Conservation (phyloP, 2,797 vertebrate genomes). For the Limnodromus scolopaceus region DNA sequence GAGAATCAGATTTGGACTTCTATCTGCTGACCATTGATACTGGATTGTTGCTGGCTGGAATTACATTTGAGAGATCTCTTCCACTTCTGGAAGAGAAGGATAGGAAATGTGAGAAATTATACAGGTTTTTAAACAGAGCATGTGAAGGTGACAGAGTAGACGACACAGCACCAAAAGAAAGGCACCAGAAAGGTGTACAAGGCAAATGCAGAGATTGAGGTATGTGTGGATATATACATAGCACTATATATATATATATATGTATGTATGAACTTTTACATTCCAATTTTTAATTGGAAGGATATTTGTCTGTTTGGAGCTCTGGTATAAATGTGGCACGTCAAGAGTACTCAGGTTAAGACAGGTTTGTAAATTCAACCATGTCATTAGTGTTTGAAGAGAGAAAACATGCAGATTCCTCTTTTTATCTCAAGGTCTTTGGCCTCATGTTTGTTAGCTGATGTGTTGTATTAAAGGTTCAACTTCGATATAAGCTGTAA, state of each 20-base stretch:
- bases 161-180: neutral
- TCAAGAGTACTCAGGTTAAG: neutral
- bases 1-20: neutral
- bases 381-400: neutral
- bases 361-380: neutral
- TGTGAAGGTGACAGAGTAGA: neutral
- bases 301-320: neutral
- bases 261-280: neutral
- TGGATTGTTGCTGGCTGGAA: neutral
- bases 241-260: neutral
- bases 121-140: neutral
- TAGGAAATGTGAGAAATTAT: neutral
- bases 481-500: neutral
- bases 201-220: neutral
- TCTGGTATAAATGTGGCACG: neutral
- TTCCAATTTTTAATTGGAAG: accelerated
- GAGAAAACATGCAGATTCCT: neutral
- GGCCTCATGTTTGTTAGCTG: neutral
- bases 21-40: neutral
- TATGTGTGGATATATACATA: neutral
- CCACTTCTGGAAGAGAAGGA: neutral
- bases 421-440: neutral
- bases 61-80: neutral
- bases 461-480: neutral
- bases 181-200: neutral